Conservation (phyloP, 53 echinoderm and acorn worm genomes). For the Astropecten irregularis region DNA sequence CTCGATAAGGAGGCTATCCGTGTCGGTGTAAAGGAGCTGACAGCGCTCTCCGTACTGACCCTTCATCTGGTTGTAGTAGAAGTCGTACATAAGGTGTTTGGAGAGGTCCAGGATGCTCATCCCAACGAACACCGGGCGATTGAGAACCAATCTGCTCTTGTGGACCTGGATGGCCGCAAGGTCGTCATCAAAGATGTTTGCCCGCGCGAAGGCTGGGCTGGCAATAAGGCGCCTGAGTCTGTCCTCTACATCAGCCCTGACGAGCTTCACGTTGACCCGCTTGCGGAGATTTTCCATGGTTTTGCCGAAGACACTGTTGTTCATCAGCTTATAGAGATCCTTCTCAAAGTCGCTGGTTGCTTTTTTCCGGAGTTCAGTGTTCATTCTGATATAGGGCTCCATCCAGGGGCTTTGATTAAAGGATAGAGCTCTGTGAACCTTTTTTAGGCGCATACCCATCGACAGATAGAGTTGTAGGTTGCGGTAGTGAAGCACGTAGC, state of each 20-base stretch:
- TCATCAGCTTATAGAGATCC: constrained; percentile 65
- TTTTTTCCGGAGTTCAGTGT: constrained; percentile 52
- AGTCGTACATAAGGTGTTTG: constrained; percentile 55
- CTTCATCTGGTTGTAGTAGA: constrained; percentile 54
- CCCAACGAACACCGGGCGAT: constrained; percentile 21
- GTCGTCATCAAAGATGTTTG: constrained; percentile 29
- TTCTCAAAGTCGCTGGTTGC: constrained; percentile 60
- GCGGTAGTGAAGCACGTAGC: constrained; percentile 45
- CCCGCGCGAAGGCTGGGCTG: neutral
- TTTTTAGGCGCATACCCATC: constrained; percentile 1
- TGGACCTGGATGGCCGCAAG: constrained; percentile 31
- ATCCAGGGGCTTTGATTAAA: constrained; percentile 53
- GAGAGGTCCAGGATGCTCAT: constrained; percentile 50
- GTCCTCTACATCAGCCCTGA: neutral
- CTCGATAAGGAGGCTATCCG: constrained; percentile 32
- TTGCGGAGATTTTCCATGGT: constrained; percentile 44
- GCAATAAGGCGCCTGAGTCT: constrained; percentile 16
- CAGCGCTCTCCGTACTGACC: constrained; percentile 10
- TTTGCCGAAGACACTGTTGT: constrained; percentile 57
- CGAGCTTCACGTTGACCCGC: constrained; percentile 12
- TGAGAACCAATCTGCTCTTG: constrained; percentile 8
- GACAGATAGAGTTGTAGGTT: constrained; percentile 24
- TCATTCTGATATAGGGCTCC: constrained; percentile 52
- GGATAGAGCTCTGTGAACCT: constrained; percentile 9
- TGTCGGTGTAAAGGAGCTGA: constrained; percentile 52